Evolutionary conservation across 2,888 invertebrate genomes (phyloP), one percentile per base, ranked within the genome.

Genomic region (Trissoscelio sp.): DNA sequence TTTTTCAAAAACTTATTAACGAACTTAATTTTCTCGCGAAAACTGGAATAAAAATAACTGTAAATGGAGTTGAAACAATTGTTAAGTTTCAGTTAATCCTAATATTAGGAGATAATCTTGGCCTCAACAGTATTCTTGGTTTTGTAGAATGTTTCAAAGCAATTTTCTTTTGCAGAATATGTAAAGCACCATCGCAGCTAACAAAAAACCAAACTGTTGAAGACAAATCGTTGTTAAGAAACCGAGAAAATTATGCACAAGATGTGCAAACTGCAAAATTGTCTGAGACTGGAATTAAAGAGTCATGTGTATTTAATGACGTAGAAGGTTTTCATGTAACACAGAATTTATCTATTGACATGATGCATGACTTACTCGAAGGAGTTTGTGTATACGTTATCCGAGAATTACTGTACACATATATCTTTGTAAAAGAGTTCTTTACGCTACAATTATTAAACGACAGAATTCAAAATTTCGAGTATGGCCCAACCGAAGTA

Each of bases 401-500:
- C 0, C 53, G 67, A 4, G 53, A 67, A 67, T 9, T 53, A 42
- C 53, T 67, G 4, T 73, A 57, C 22, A 55, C 48, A 1, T 81
- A 34, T 48, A 57, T 79, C 7, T 66, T 67, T 18, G 31, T n/a
- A 20, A 62, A 81, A 51, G 12, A 73, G 24, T 51, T 53, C 11
- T 77, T 77, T 34, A 53, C 72, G 2, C 22, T 79, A 24, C 24
- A 77, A 24, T 14, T 9, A 3, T 46, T 72, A 5, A 81, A 81
- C 34, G 31, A 44, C 22, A 60, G 31, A 62, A 72, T 75, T 31
- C 11, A 28, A 57, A 57, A 66, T 67, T 77, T 77, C 39, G 53
- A 72, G 3, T 77, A 37, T 18, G 58, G 72, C 7, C 39, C 34
- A 24, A 46, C 48, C 12, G 73, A 81, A 37, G 69, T 46, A 20